These are phyloP conservation scores for Sparidentex hasta DNA, from an alignment of 2,797 vertebrate genomes.

Conservation along the genomic window DNA sequence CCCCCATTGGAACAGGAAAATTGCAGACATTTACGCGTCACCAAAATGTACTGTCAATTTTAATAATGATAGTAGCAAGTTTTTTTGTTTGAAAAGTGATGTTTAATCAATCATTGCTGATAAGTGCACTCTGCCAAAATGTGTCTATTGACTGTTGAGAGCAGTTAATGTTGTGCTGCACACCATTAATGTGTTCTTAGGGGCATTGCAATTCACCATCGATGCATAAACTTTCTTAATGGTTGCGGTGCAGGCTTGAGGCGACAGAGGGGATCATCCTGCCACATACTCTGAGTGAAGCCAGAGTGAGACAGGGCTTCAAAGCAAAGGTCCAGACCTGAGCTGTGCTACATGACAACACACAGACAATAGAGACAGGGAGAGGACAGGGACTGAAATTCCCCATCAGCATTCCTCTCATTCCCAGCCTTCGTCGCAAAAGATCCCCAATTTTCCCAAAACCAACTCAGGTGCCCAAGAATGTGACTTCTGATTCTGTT, in stretches of 20 bases:
- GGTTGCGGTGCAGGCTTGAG: slow-evolving; percentile 41
- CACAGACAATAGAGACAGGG: slow-evolving; percentile 66
- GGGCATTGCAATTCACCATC: not conserved
- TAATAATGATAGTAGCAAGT: too few relatives aligned
- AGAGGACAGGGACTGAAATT: slow-evolving; percentile 28
- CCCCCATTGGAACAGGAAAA: not conserved
- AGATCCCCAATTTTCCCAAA: slow-evolving; percentile 9
- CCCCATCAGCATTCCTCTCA: slow-evolving; percentile 63
- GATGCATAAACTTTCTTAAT: slow-evolving; percentile 15
- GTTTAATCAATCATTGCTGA: not conserved
- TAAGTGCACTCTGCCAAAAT: too few relatives aligned
- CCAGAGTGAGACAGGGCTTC: slow-evolving; percentile 60
- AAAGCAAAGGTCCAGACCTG: slow-evolving; percentile 62
- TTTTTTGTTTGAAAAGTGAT: not conserved
- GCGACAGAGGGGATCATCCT: slow-evolving; percentile 73
- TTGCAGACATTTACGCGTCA: not conserved
- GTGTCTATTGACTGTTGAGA: too few relatives aligned
- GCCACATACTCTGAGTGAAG: slow-evolving; percentile 79
- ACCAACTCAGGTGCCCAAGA: slow-evolving; percentile 1
- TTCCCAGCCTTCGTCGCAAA: slow-evolving; percentile 44
- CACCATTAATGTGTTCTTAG: not conserved
- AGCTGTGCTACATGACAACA: slow-evolving; percentile 59
- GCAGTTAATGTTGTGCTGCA: too few relatives aligned
- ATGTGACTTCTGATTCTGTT: not conserved
- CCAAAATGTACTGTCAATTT: not conserved